These are phyloP conservation scores for Bostrychus sinensis DNA, from an alignment of 2,113 vertebrate species.

Conservation along the genomic window DNA sequence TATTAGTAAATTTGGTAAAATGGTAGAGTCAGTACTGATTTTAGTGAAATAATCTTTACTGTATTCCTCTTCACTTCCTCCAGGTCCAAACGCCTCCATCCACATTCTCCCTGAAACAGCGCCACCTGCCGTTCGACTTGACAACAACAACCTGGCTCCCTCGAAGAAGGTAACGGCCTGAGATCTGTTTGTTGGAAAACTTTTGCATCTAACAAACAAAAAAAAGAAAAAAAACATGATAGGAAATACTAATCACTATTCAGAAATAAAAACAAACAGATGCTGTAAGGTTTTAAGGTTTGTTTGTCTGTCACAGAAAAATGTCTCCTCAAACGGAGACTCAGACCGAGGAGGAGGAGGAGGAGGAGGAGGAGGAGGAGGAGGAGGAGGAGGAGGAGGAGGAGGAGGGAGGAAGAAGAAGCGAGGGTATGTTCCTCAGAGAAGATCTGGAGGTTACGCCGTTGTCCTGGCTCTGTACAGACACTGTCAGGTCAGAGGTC, in stretches of 20 bases:
- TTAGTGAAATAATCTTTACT: neutral
- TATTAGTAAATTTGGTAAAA: too few species aligned
- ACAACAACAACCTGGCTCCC: slow-evolving; percentile 50
- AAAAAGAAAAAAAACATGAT: neutral
- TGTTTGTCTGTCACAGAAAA: slow-evolving; percentile 38
- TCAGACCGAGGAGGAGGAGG: slow-evolving; percentile 28
- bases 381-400: too few species aligned
- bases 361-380: too few species aligned
- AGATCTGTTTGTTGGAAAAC: too few species aligned
- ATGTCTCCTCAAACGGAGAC: slow-evolving; percentile 29
- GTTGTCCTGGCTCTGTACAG: slow-evolving; percentile 82
- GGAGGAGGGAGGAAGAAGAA: slow-evolving; percentile 69
- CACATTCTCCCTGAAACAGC: slow-evolving; percentile 49
- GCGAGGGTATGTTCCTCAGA: slow-evolving; percentile 80
- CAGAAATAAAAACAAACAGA: neutral
- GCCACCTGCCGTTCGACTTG: slow-evolving; percentile 24
- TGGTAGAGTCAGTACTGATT: too few species aligned
- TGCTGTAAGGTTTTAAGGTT: neutral
- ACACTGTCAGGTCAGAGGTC: slow-evolving; percentile 71
- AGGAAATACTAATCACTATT: too few species aligned
- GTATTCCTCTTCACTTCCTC: neutral
- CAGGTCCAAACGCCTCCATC: slow-evolving; percentile 54
- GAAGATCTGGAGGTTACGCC: slow-evolving; percentile 81
- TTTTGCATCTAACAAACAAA: neutral
- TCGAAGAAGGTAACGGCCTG: slow-evolving; percentile 43